These are phyloP conservation scores for Nyleta sp. DNA, from an alignment of 2,888 invertebrate genomes.

Conservation along the genomic window DNA sequence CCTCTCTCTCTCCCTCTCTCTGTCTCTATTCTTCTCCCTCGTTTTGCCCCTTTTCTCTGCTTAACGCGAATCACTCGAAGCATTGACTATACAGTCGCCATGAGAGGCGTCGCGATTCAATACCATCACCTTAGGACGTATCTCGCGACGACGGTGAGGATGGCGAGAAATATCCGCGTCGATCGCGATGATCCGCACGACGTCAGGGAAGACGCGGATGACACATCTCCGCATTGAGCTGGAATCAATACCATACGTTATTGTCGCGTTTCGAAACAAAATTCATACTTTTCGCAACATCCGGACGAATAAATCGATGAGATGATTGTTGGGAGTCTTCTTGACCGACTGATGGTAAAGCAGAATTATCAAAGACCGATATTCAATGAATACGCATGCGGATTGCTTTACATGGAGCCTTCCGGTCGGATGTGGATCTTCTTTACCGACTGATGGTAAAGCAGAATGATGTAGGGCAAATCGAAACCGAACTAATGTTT, in stretches of 20 bases:
- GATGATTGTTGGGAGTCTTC: too few species aligned
- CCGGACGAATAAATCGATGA: too few species aligned
- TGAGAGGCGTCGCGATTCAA: constrained; percentile 62
- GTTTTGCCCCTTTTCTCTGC: constrained; percentile 41
- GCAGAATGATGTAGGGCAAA: too few species aligned
- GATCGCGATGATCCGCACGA: constrained; percentile 70
- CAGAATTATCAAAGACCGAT: not conserved
- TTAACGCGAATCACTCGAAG: constrained; percentile 52
- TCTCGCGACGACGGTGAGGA: constrained; percentile 70
- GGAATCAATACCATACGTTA: constrained; percentile 59
- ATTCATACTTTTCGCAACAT: too few species aligned
- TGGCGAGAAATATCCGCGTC: constrained; percentile 66
- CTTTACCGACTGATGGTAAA: not conserved
- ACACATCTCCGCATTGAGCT: constrained; percentile 78
- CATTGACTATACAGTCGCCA: constrained; percentile 71
- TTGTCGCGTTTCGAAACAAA: too few species aligned
- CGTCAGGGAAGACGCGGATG: constrained; percentile 76
- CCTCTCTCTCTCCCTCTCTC: not conserved
- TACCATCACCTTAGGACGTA: constrained; percentile 78
- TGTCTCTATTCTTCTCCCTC: constrained; percentile 49
- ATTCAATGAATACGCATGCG: not conserved
- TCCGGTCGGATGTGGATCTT: too few species aligned
- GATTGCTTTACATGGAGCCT: too few species aligned
- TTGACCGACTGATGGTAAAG: not conserved
- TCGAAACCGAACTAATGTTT: too few species aligned